Base-by-base conservation (phyloP, 1,140 invertebrate genomes). In the Drosophila serrata region DNA sequence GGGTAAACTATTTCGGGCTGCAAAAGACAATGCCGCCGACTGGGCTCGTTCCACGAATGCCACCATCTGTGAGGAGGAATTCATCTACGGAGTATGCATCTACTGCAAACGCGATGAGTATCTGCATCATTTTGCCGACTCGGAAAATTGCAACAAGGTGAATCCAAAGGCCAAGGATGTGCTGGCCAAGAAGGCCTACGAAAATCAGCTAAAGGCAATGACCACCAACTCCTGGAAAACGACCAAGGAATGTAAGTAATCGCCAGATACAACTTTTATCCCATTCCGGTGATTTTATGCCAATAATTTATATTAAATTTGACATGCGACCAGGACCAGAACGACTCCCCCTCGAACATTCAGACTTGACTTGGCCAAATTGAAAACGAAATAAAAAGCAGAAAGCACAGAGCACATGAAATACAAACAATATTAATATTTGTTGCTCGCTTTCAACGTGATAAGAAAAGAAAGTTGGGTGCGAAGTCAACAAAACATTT, bases 341-440 rank as follows among this genome's bases (percentile, higher is more conserved):
- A n/a, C 19, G 35, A 42, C 27, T 40, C 22, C 19, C 11, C 58
- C 35, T 33, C 24, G n/a, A 11, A 49, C 24, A 51, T 27, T 27
- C 55, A 40, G 46, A 56, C 49, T 53, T 51, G 22, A 24, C 24
- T 24, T 24, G 33, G 58, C 73, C 57, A 69, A 59, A 82, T 82
- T 85, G 67, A 80, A 85, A 86, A 75, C 57, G 82, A 85, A 85
- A 85, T 81, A 63, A 77, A 80, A 84, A 80, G 45, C 60, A 67
- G 35, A 76, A 75, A 70, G 46, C 58, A 67, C 22, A 77, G 48
- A 75, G 37, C 58, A 13, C 27, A 46, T 61, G 77, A 77, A 78
- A 86, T 61, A 86, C 79, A 88, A 88, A 84, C 76, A 88, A 78
- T 78, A 90, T 88, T 81, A 90, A 90, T 90, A 84, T 90, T 81